Percentiles rank a stretch among this genome's conserved stretches.
phyloP scores from a whole-genome alignment of 2,888 invertebrate genomes.

The Ischnura elegans region DNA sequence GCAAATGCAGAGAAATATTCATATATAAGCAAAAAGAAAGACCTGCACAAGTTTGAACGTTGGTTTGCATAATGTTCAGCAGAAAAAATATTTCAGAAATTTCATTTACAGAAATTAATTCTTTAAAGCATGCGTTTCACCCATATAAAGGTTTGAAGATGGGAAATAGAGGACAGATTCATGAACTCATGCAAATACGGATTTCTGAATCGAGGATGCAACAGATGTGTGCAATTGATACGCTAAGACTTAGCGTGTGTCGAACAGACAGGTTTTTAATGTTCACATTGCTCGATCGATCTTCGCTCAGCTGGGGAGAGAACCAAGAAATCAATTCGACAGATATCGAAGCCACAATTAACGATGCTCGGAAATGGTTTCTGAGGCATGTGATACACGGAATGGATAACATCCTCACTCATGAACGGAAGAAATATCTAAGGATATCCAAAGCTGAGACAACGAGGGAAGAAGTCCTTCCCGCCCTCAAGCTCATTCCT shows the following conservation, averaged over 20 bases:
- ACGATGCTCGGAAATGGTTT: constrained; percentile 40
- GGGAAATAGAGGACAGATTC: too few species aligned
- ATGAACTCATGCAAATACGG: too few species aligned
- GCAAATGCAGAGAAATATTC: too few species aligned
- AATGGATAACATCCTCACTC: constrained; percentile 38
- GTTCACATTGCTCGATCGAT: background rate
- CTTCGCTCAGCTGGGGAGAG: background rate
- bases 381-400: constrained; percentile 39
- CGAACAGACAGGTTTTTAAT: background rate
- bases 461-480: background rate
- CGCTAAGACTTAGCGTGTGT: background rate
- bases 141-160: too few species aligned
- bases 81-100: too few species aligned
- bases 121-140: too few species aligned
- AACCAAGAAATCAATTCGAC: constrained; percentile 51
- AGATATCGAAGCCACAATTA: constrained; percentile 61
- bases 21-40: too few species aligned
- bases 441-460: background rate
- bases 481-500: background rate
- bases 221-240: background rate
- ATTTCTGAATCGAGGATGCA: background rate
- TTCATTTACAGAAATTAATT: too few species aligned
- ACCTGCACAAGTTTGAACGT: too few species aligned
- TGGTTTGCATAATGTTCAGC: too few species aligned
- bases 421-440: background rate